These are phyloP conservation scores for Phalacrocorax aristotelis DNA, from an alignment of 2,113 vertebrate species.

Conservation along the genomic window DNA sequence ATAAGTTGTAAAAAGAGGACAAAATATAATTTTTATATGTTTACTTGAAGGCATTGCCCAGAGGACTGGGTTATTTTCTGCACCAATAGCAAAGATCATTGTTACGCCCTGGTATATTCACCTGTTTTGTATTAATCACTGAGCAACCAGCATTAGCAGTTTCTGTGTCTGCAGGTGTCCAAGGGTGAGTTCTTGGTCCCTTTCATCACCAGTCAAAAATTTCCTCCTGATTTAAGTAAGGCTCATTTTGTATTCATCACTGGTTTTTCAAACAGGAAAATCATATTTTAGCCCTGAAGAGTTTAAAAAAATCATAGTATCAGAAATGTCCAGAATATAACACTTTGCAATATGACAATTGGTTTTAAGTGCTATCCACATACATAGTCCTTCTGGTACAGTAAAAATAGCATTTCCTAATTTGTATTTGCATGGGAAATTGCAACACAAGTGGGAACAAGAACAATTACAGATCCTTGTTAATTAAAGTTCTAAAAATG, in stretches of 20 bases:
- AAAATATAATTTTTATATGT: background rate
- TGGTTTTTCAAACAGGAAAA: background rate
- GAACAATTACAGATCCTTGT: slow-evolving; percentile 67
- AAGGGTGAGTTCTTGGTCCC: background rate
- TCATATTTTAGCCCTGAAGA: background rate
- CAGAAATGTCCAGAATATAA: background rate
- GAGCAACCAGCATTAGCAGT: background rate
- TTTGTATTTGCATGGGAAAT: slow-evolving; percentile 72
- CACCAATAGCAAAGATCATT: background rate
- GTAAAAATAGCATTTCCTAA: slow-evolving; percentile 62
- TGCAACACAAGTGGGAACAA: slow-evolving; percentile 69
- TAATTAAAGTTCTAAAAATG: slow-evolving; percentile 79
- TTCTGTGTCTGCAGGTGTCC: background rate
- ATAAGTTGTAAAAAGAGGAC: background rate
- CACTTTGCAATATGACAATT: slow-evolving; percentile 9
- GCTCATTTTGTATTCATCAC: background rate
- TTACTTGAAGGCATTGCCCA: background rate
- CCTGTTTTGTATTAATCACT: background rate
- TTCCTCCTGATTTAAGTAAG: background rate
- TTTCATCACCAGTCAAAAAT: background rate
- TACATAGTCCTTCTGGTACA: slow-evolving; percentile 42
- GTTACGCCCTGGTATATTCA: background rate
- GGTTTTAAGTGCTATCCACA: background rate
- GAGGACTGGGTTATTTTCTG: background rate
- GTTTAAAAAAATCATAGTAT: background rate